Percentiles rank a stretch among this genome's conserved stretches.
Evolutionary conservation across 2,888 invertebrate genomes (phyloP).

Genomic region (Luffia ferchaultella): DNA sequence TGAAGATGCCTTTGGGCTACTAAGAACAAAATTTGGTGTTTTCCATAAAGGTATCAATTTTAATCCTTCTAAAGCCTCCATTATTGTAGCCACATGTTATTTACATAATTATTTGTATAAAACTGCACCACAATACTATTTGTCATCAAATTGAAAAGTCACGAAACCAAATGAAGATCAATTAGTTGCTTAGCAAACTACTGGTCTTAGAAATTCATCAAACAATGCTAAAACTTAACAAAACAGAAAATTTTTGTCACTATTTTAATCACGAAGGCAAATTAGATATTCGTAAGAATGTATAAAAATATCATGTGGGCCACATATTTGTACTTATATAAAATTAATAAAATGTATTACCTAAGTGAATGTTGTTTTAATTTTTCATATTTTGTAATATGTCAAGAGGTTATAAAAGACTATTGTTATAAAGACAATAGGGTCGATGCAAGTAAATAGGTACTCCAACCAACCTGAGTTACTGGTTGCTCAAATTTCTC

Average conservation of each 20-base stretch:
- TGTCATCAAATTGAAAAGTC: constrained; percentile 7
- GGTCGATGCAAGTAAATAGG: too few species aligned
- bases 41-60: constrained; percentile 13
- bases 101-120: constrained; percentile 9
- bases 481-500: too few species aligned
- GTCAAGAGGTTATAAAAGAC: too few species aligned
- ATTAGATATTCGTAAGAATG: constrained; percentile 5
- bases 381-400: too few species aligned
- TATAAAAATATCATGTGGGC: too few species aligned
- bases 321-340: too few species aligned
- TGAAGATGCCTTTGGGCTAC: constrained; percentile 13
- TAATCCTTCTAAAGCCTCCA: constrained; percentile 14
- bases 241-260: too few species aligned
- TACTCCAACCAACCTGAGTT: too few species aligned
- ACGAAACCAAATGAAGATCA: constrained; percentile 10
- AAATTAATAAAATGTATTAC: too few species aligned
- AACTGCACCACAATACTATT: constrained; percentile 9
- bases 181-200: constrained; percentile 7
- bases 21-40: constrained; percentile 17
- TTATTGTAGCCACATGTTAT: constrained; percentile 12
- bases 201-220: constrained; percentile 6
- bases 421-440: too few species aligned
- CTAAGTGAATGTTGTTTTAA: too few species aligned
- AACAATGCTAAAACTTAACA: constrained; percentile 6
- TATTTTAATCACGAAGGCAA: constrained; percentile 5